A percentile compares a stretch with the other conserved stretches of the same genome.
These are phyloP conservation scores for Myzus persicae DNA, from an alignment of 1,140 invertebrate genomes.

Conservation along the genomic window DNA sequence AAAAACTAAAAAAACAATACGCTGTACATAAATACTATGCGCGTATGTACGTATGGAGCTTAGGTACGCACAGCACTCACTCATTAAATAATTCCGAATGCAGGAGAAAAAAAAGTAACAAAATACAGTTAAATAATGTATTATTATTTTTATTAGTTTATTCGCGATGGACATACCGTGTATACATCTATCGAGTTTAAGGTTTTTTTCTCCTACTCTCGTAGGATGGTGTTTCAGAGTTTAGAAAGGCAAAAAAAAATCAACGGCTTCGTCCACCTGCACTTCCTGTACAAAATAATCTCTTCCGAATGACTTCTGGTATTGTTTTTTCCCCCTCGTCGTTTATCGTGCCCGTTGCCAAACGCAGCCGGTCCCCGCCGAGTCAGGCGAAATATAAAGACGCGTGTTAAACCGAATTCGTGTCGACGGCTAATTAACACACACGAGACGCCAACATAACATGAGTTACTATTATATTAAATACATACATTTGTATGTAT, in stretches of 20 bases:
- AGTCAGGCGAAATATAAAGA: background rate
- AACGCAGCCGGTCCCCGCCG: background rate
- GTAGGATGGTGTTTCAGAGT: background rate
- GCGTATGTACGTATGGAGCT: too few relatives aligned
- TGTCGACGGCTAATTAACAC: constrained; percentile 32
- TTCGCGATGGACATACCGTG: background rate
- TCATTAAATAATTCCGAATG: constrained; percentile 8
- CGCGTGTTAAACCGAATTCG: background rate
- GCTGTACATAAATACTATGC: background rate
- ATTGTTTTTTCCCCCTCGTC: background rate
- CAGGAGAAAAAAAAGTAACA: background rate
- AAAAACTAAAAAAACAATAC: background rate
- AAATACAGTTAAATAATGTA: background rate
- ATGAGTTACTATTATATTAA: background rate
- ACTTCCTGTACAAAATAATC: constrained; percentile 47
- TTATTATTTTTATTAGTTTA: constrained; percentile 33
- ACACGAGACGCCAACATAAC: background rate
- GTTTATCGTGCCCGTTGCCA: background rate
- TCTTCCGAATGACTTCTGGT: constrained; percentile 53
- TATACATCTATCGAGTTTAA: background rate
- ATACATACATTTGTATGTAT: background rate
- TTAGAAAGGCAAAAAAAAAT: constrained; percentile 34
- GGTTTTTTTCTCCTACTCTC: background rate
- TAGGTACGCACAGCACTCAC: background rate
- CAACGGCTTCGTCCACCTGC: constrained; percentile 26